Evolutionary conservation across 2,797 vertebrate genomes (phyloP).

Genomic region (Acanthurus lineatus): DNA sequence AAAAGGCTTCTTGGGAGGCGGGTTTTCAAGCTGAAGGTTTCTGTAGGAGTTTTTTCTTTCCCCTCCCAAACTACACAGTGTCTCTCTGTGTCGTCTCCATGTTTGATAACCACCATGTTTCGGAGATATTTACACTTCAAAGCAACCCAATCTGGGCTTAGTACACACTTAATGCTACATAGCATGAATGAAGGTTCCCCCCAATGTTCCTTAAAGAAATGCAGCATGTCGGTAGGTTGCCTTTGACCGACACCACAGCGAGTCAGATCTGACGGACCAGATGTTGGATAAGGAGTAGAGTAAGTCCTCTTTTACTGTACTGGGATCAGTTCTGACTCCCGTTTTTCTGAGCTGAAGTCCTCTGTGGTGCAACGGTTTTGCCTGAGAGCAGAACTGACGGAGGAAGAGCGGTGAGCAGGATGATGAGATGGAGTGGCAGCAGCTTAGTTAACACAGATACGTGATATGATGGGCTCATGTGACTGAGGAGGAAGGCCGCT

Average conservation of each 20-base stretch:
- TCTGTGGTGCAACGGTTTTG: constrained; percentile 55
- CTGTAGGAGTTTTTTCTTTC: constrained; percentile 22
- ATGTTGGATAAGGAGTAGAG: background rate
- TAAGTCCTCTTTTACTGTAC: background rate
- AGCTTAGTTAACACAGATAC: constrained; percentile 12
- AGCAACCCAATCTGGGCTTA: constrained; percentile 88
- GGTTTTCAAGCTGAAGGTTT: constrained; percentile 56
- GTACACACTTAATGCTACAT: constrained; percentile 90
- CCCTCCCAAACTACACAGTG: constrained; percentile 31
- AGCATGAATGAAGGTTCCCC: constrained; percentile 85
- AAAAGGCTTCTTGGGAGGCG: constrained; percentile 65
- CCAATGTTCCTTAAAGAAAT: constrained; percentile 78
- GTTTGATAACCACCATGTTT: constrained; percentile 48
- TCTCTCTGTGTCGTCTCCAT: constrained; percentile 11
- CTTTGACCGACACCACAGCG: constrained; percentile 35
- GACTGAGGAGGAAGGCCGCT: constrained; percentile 13
- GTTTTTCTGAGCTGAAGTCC: constrained; percentile 61
- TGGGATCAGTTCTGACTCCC: constrained; percentile 66
- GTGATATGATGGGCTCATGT: background rate
- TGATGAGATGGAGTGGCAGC: constrained; percentile 29
- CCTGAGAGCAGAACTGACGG: constrained; percentile 66
- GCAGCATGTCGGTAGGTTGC: constrained; percentile 76
- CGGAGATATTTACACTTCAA: constrained; percentile 92
- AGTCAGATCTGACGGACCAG: background rate
- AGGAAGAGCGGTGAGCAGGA: constrained; percentile 59